Conservation (phyloP, 1,140 invertebrate species). For the Melipona quadrifasciata region DNA sequence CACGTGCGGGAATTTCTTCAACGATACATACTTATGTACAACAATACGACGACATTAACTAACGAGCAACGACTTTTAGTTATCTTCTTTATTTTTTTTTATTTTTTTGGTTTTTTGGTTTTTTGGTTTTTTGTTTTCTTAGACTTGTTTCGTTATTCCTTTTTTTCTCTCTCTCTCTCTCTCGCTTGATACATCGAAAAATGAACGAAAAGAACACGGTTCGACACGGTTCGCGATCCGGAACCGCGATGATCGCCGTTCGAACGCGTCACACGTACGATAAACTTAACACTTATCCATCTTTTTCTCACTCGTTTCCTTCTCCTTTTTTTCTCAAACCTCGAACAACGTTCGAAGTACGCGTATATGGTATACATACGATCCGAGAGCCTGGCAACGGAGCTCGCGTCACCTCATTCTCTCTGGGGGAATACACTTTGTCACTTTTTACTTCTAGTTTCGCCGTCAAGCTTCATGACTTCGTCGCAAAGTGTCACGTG, state of each 20-base stretch:
- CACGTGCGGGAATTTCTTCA: neutral
- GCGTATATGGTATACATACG: neutral
- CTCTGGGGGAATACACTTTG: slow-evolving; percentile 53
- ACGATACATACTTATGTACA: slow-evolving; percentile 65
- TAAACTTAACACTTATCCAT: neutral
- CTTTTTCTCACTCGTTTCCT: neutral
- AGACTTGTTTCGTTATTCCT: neutral
- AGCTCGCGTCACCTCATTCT: slow-evolving; percentile 50
- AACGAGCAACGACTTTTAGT: slow-evolving; percentile 63
- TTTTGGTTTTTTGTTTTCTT: neutral
- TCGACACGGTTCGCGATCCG: slow-evolving; percentile 25
- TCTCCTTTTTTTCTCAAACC: neutral
- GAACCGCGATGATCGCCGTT: neutral
- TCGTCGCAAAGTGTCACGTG: slow-evolving; percentile 60
- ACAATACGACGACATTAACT: slow-evolving; percentile 64
- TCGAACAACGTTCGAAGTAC: neutral
- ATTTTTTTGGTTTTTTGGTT: neutral
- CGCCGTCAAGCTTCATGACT: slow-evolving; percentile 53
- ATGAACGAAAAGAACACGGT: slow-evolving; percentile 5
- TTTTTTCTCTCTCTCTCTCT: neutral
- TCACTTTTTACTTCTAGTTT: slow-evolving; percentile 49
- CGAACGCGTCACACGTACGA: slow-evolving; percentile 15
- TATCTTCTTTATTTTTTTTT: slow-evolving; percentile 6
- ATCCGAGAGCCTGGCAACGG: slow-evolving; percentile 42
- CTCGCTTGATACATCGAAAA: slow-evolving; percentile 54